Evolutionary conservation across 1,140 invertebrate species (phyloP), one percentile per base, ranked within the genome.

Genomic region (Hyphantria cunea): DNA sequence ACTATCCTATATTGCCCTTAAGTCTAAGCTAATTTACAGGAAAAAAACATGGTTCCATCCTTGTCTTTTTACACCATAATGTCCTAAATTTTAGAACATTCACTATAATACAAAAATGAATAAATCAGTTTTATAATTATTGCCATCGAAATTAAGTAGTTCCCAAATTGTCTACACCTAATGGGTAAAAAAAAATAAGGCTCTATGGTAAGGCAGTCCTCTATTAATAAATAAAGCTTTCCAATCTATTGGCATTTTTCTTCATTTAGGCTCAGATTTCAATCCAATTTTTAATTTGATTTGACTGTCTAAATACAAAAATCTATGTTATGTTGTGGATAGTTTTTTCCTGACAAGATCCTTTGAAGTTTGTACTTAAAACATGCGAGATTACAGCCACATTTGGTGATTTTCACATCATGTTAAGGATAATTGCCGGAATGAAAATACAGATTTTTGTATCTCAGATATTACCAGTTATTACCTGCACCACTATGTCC

Each of bases 21-120:
- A 14, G 32, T 12, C 63, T 78, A 85, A 13, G 33, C 73, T 78
- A 83, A 72, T 72, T 45, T 84, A 86, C 78, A 84, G 61, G 8
- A 39, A 34, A 73, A 68, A 74, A 65, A 70, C 49, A 53, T 58
- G 51, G 51, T 67, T 66, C 55, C 62, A 64, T 69, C 44, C 64
- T 63, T 78, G 73, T 81, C 82, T 84, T 86, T 89, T 81, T 84
- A 89, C 82, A 54, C 60, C 49, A 50, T 11, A 61, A 82, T 82
- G 74, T 74, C 73, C 84, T 87, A 87, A 86, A 84, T 89, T 84
- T 87, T 86, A 89, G 83, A 89, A 76, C 83, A 84, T 75, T 55
- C 34, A 58, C 42, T 37, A 37, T 58, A 50, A 55, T 54, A 55
- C 50, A 42, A 25, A 48, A 45, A 37, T 58, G 53, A 45, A 47